Base-by-base conservation (phyloP, 2,797 vertebrate species). In the Apodemus agrarius region DNA sequence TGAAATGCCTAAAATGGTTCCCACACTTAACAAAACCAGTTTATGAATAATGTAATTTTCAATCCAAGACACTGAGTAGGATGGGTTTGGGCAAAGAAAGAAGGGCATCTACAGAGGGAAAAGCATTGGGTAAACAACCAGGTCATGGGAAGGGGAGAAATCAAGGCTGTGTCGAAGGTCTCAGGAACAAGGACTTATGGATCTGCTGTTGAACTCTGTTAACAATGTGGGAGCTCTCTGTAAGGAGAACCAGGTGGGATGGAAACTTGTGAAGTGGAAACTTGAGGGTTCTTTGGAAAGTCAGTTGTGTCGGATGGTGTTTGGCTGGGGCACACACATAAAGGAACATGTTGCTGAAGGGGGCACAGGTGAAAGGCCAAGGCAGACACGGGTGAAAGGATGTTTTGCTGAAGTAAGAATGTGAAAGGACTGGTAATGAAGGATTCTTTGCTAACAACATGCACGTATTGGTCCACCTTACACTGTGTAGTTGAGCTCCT, bases 1-100 rank as follows among this genome's bases (percentile, higher is more conserved):
- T 49, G 37, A 78, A 6, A 26, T 75, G 19, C 19, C 34, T 75
- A 34, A 46, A 69, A 46, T 76, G 75, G 79, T 31, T 43, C 69
- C 26, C 52, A 82, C 26, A 43, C 26, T 76, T 7, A 63, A 52
- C 75, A 94, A 63, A 85, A 37, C 52, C n/a, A 69, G 37, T 37
- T 83, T 85, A 40, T n/a, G 14, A 90, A 34, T 78, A 59, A 37
- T 49, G 49, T 93, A 40, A 85, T 85, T 21, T 43, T 57, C 72
- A 40, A 74, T 59, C n/a, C 52, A 94, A 96, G 40, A 57, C 7
- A 13, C 34, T 54, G 34, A 67, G 21, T 80, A 8, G 21, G 63
- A 21, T 57, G 84, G 79, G 49, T 91, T 93, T 96, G 31, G 31
- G n/a, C 7, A 67, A 83, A 5, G 19, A 67, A 59, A 57, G 43